Conservation (phyloP, 2,888 invertebrate species). For the Graphium colonna region DNA sequence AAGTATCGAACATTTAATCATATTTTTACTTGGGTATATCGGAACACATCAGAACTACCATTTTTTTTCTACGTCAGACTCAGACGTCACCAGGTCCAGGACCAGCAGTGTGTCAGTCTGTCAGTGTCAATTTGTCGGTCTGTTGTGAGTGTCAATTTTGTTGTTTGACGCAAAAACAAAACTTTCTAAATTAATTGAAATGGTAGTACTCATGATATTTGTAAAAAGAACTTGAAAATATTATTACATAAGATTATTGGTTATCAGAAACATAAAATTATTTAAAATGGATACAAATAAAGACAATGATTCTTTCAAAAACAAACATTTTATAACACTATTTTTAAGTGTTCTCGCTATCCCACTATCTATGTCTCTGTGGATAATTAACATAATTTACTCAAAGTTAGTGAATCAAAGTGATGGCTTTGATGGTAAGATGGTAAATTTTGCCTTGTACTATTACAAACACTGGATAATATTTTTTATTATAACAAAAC, state of each 20-base stretch:
- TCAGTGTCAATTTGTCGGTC: conserved; percentile 11
- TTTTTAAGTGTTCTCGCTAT: conserved; percentile 84
- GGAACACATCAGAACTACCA: too few species aligned
- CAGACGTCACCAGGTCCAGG: too few species aligned
- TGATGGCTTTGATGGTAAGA: conserved; percentile 78
- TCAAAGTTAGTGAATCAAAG: conserved; percentile 75
- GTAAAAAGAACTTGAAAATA: not conserved
- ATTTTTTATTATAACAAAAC: too few species aligned
- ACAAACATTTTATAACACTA: conserved; percentile 77
- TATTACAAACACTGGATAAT: too few species aligned
- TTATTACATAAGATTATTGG: not conserved
- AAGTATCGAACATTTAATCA: too few species aligned
- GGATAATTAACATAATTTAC: conserved; percentile 86
- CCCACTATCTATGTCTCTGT: conserved; percentile 88
- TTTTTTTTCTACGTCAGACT: too few species aligned
- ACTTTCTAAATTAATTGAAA: not conserved
- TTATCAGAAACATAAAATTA: not conserved
- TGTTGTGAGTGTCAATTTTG: conserved; percentile 7
- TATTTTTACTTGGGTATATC: too few species aligned
- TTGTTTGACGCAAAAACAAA: not conserved
- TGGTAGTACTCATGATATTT: conserved; percentile 14
- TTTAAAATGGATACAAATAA: conserved; percentile 23
- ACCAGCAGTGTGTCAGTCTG: too few species aligned
- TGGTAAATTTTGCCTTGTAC: too few species aligned
- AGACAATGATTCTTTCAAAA: conserved; percentile 37